Conservation (phyloP, 2,888 invertebrate species). For the Ophioninae sp. region DNA sequence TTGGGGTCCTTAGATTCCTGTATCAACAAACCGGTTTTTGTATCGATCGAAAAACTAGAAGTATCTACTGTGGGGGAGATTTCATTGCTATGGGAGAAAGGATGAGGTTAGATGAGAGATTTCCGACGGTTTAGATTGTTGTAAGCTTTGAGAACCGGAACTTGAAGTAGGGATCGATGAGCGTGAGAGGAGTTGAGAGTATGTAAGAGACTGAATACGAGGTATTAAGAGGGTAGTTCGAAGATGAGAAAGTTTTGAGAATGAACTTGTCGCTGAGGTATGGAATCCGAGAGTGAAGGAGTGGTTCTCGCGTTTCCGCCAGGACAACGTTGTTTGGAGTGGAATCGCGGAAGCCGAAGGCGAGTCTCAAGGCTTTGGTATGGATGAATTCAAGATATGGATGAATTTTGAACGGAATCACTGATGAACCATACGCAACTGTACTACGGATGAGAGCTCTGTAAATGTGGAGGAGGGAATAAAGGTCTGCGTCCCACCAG, state of each 20-base stretch:
- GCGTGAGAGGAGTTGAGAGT: neutral
- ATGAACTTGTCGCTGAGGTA: constrained; percentile 12
- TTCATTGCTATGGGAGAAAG: neutral
- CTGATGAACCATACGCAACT: constrained; percentile 38
- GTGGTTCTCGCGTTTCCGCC: constrained; percentile 39
- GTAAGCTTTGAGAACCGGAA: neutral
- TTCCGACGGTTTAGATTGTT: neutral
- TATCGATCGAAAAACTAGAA: no score
- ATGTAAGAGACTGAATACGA: neutral
- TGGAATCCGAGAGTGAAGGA: constrained; percentile 2
- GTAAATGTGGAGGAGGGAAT: constrained; percentile 18
- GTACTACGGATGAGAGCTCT: constrained; percentile 34
- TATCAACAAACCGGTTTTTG: neutral
- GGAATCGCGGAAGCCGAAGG: constrained; percentile 36
- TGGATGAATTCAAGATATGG: constrained; percentile 3
- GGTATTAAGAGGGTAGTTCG: neutral
- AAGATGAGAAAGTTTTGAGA: neutral
- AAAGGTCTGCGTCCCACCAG: constrained; percentile 22
- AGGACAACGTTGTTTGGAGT: constrained; percentile 47
- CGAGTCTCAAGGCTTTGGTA: constrained; percentile 18
- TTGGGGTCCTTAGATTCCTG: neutral
- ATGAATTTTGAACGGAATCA: constrained; percentile 1
- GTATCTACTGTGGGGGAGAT: neutral
- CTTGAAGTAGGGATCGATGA: neutral
- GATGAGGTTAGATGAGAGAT: constrained; percentile 1